Conservation (phyloP, 92 coral and sea anemone genomes). For the Porites evermanni region DNA sequence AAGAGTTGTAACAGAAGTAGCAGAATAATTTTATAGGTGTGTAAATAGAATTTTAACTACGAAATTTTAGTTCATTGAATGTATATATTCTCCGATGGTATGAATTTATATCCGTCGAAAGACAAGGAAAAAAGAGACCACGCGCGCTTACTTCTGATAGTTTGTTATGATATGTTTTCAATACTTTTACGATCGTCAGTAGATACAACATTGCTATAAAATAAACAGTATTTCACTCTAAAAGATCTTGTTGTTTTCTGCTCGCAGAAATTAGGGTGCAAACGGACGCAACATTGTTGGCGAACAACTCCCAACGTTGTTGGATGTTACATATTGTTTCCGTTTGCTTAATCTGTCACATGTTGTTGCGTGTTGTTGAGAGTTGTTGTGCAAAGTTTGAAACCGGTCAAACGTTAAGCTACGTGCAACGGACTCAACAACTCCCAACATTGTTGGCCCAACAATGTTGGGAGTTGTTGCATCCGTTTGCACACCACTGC, state of each 20-base stretch:
- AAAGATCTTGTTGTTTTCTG: not conserved
- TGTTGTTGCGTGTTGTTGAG: too few relatives aligned
- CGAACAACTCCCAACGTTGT: too few relatives aligned
- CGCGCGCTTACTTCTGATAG: conserved; percentile 25
- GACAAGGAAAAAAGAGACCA: conserved; percentile 1
- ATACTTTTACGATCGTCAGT: conserved; percentile 28
- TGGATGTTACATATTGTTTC: too few relatives aligned
- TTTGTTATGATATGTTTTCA: conserved; percentile 26
- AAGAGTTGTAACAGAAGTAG: conserved; percentile 8
- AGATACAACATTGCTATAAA: conserved; percentile 3
- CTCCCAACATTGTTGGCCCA: too few relatives aligned
- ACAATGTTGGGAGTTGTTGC: too few relatives aligned
- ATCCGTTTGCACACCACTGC: too few relatives aligned
- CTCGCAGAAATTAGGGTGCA: too few relatives aligned
- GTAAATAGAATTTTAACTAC: conserved; percentile 39
- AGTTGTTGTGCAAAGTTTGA: too few relatives aligned
- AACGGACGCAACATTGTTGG: too few relatives aligned
- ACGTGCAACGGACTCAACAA: too few relatives aligned
- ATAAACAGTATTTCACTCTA: not conserved
- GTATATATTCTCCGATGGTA: conserved; percentile 10
- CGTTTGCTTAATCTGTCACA: too few relatives aligned
- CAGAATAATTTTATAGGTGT: conserved; percentile 22
- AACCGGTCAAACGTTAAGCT: too few relatives aligned
- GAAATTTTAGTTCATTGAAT: conserved; percentile 13
- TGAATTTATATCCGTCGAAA: conserved; percentile 14